These are phyloP conservation scores for Vulpes vulpes DNA, from an alignment of 2,113 vertebrate species.

Conservation along the genomic window DNA sequence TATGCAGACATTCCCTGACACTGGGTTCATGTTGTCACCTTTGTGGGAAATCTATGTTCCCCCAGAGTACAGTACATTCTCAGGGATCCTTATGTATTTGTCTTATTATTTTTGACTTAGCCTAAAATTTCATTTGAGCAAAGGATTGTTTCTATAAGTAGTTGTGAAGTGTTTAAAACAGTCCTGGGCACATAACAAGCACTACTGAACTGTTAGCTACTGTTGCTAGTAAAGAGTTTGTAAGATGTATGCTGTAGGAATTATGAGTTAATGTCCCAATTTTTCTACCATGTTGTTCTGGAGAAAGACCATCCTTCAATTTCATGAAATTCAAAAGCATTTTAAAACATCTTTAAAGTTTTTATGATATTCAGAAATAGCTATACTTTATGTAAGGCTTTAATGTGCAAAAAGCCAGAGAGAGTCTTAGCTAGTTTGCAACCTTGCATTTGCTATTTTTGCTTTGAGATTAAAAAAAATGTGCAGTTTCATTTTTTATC, in stretches of 20 bases:
- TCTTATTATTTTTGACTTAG: background rate
- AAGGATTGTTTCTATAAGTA: background rate
- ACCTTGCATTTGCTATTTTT: conserved; percentile 50
- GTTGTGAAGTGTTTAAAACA: background rate
- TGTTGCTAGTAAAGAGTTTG: background rate
- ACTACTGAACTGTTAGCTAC: background rate
- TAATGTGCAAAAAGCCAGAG: conserved; percentile 57
- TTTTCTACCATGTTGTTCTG: background rate
- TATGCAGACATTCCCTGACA: background rate
- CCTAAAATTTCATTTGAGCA: conserved; percentile 30
- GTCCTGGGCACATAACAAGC: background rate
- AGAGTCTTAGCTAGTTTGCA: conserved; percentile 52
- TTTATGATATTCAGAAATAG: conserved; percentile 55
- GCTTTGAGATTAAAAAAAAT: conserved; percentile 47
- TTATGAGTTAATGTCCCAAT: conserved; percentile 51
- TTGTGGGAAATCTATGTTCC: background rate
- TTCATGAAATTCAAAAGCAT: conserved; percentile 64
- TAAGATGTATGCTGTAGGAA: conserved; percentile 45
- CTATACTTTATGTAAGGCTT: conserved; percentile 54
- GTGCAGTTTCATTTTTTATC: conserved; percentile 67
- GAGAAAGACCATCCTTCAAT: conserved; percentile 39
- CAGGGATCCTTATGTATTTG: background rate
- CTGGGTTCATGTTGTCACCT: background rate
- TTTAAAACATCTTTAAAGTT: conserved; percentile 62
- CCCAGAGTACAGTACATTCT: background rate